These are phyloP conservation scores for Zosterops japonicus DNA, from an alignment of 2,113 vertebrate species.

Conservation along the genomic window DNA sequence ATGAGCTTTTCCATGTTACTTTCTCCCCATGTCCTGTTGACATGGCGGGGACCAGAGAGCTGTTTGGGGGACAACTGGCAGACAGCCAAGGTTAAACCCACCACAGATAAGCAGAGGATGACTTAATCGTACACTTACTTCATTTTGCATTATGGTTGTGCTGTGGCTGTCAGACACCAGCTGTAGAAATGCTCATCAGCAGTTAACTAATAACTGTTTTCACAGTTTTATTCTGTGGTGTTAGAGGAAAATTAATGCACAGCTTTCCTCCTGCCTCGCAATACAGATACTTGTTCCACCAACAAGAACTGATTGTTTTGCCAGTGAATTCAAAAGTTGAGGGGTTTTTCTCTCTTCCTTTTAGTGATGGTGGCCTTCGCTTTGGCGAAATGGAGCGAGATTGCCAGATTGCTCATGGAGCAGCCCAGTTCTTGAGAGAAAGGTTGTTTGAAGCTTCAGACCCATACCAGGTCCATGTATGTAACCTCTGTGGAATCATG, in stretches of 20 bases:
- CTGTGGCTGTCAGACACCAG: background rate
- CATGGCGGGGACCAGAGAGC: background rate
- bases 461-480: conserved; percentile 96
- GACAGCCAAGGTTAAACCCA: background rate
- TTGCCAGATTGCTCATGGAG: conserved; percentile 97
- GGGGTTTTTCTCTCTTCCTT: background rate
- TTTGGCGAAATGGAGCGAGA: conserved; percentile 99
- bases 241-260: background rate
- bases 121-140: background rate
- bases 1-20: background rate
- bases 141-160: background rate
- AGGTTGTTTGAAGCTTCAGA: conserved; percentile 96
- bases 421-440: conserved; percentile 94
- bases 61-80: background rate
- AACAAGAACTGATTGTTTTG: background rate
- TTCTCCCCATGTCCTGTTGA: background rate
- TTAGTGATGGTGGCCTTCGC: conserved; percentile 93
- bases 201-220: background rate
- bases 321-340: background rate
- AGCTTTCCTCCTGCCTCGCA: background rate
- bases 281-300: background rate
- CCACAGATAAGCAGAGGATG: background rate
- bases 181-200: background rate
- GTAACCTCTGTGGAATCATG: conserved; percentile 97
- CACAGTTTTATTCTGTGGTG: background rate